Conservation (phyloP, 2,797 vertebrate genomes). For the Tinamus major region DNA sequence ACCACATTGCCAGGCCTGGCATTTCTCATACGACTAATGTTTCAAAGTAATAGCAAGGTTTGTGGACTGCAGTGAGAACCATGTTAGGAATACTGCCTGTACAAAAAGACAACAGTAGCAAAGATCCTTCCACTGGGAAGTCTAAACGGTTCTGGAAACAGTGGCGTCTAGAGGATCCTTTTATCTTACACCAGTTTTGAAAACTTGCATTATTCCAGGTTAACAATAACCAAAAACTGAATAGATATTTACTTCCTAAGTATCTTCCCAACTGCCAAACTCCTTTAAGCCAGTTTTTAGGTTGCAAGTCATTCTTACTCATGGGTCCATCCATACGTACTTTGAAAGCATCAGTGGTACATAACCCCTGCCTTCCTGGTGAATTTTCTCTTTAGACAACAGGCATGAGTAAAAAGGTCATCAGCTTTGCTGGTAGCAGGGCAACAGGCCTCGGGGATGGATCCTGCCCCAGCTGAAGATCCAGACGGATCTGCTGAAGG, state of each 20-base stretch:
- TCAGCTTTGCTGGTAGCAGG: not conserved
- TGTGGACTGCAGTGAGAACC: not conserved
- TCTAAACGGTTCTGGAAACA: not conserved
- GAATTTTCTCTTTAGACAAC: not conserved
- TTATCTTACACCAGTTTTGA: not conserved
- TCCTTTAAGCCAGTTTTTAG: not conserved
- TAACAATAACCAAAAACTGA: not conserved
- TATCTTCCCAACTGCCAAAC: not conserved
- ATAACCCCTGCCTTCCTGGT: not conserved
- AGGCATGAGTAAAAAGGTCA: not conserved
- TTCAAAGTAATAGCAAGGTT: not conserved
- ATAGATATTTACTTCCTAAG: not conserved
- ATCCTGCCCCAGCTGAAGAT: not conserved
- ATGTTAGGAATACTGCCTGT: not conserved
- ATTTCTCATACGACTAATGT: slow-evolving; percentile 19
- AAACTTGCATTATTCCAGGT: not conserved
- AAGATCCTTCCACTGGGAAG: not conserved
- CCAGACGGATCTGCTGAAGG: not conserved
- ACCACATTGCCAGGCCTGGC: slow-evolving; percentile 19
- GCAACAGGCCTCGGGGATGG: not conserved
- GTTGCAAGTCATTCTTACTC: not conserved
- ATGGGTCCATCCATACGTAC: not conserved
- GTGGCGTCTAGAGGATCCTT: not conserved
- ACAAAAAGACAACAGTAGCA: not conserved
- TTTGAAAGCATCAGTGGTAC: not conserved